phyloP scores from a whole-genome alignment of 2,888 invertebrate genomes.

The Yponomeuta evonymella region DNA sequence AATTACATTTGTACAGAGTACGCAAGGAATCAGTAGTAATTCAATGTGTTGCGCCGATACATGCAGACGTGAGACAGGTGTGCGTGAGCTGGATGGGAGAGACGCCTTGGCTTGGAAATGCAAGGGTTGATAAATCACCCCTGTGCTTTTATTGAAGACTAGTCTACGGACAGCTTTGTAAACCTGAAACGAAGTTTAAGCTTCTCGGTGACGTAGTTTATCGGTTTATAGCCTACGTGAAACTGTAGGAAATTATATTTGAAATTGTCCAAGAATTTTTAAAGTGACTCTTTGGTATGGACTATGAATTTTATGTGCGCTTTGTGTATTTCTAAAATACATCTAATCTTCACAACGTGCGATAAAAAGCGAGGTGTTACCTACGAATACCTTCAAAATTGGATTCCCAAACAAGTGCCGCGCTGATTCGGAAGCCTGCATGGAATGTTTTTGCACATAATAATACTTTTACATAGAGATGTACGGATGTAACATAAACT shows the following conservation, averaged over 20 bases:
- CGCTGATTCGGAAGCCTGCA: not conserved
- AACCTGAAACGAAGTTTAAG: too few relatives aligned
- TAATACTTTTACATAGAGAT: not conserved
- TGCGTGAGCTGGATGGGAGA: conserved; percentile 13
- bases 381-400: not conserved
- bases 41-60: conserved; percentile 57
- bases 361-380: too few relatives aligned
- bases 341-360: too few relatives aligned
- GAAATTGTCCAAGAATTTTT: too few relatives aligned
- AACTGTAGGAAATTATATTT: too few relatives aligned
- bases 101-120: not conserved
- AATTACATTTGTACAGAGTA: conserved; percentile 71
- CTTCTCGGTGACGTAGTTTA: too few relatives aligned
- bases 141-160: not conserved
- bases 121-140: not conserved
- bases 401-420: not conserved
- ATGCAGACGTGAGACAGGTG: conserved; percentile 31
- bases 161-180: not conserved
- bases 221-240: too few relatives aligned
- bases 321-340: too few relatives aligned
- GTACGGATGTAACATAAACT: not conserved
- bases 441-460: not conserved
- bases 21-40: conserved; percentile 64
- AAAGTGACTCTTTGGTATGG: too few relatives aligned
- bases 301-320: too few relatives aligned